Evolutionary conservation across 2,888 invertebrate genomes (phyloP).

Genomic region (Yponomeuta malinellus): DNA sequence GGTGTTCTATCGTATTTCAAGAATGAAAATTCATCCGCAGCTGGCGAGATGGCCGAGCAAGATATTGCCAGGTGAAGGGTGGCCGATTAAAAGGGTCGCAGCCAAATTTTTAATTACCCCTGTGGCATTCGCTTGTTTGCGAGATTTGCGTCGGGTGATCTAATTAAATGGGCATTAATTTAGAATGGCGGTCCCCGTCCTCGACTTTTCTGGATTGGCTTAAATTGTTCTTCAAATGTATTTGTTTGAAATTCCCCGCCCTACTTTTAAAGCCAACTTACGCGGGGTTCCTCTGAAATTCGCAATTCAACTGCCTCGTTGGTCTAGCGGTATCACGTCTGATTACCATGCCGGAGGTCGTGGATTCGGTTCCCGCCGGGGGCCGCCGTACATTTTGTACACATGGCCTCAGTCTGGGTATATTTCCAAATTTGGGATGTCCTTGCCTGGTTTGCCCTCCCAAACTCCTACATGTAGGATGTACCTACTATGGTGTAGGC

Average conservation of each 20-base stretch:
- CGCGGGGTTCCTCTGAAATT: too few species aligned
- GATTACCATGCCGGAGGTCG: too few species aligned
- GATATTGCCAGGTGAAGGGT: slow-evolving; percentile 1
- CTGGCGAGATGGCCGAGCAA: not conserved
- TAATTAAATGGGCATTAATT: slow-evolving; percentile 1
- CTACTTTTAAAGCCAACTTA: too few species aligned
- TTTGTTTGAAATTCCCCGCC: not conserved
- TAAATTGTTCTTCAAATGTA: slow-evolving; percentile 2
- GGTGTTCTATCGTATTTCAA: not conserved
- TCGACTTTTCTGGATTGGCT: not conserved
- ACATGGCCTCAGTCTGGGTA: too few species aligned
- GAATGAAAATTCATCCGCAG: not conserved
- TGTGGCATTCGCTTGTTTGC: not conserved
- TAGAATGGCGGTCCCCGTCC: not conserved
- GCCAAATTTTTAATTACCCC: not conserved
- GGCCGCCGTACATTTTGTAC: too few species aligned
- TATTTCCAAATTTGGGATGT: too few species aligned
- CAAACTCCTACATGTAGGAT: too few species aligned
- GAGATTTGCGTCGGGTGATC: not conserved
- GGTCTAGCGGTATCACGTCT: too few species aligned
- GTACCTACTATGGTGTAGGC: too few species aligned
- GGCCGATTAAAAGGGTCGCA: not conserved
- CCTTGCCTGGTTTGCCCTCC: too few species aligned
- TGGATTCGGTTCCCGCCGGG: too few species aligned
- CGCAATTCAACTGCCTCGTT: too few species aligned